A percentile compares a stretch with the other conserved stretches of the same genome.
Evolutionary conservation across 2,113 vertebrate species (phyloP).

Genomic region (Ranitomeya variabilis): DNA sequence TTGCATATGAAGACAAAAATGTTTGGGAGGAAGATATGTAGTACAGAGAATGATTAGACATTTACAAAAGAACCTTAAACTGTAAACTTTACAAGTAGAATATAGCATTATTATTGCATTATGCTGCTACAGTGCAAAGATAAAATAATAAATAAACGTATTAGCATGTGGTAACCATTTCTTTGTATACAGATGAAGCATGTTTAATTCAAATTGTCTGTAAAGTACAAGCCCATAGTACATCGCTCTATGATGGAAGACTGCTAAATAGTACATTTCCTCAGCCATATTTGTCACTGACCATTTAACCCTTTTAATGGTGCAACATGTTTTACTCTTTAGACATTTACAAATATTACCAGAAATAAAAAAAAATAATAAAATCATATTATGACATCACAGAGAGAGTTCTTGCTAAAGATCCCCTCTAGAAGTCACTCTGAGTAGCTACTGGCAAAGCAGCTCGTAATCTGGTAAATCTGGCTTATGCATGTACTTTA

Average conservation of each 20-base stretch:
- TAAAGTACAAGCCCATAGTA: not conserved
- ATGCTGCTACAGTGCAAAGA: not conserved
- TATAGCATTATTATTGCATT: slow-evolving; percentile 16
- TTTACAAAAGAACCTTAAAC: slow-evolving; percentile 49
- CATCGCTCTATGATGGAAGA: not conserved
- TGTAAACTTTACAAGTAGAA: slow-evolving; percentile 37
- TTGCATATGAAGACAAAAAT: slow-evolving; percentile 54
- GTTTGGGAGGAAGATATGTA: slow-evolving; percentile 42
- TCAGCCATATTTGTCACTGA: not conserved
- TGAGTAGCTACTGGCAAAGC: no score
- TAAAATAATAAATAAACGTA: not conserved
- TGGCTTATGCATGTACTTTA: no score
- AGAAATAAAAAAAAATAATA: not conserved
- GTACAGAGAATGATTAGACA: slow-evolving; percentile 50
- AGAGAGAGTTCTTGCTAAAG: not conserved
- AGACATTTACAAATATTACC: not conserved
- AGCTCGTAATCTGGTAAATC: no score
- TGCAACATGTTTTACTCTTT: not conserved
- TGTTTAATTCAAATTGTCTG: not conserved
- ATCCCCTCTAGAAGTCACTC: no score
- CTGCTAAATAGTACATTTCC: not conserved
- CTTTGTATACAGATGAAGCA: not conserved
- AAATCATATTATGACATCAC: not conserved
- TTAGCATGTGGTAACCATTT: not conserved
- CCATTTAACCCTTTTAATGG: not conserved